These are phyloP conservation scores for Misgurnus mizolepis DNA, from an alignment of 2,113 vertebrate genomes.

Conservation along the genomic window DNA sequence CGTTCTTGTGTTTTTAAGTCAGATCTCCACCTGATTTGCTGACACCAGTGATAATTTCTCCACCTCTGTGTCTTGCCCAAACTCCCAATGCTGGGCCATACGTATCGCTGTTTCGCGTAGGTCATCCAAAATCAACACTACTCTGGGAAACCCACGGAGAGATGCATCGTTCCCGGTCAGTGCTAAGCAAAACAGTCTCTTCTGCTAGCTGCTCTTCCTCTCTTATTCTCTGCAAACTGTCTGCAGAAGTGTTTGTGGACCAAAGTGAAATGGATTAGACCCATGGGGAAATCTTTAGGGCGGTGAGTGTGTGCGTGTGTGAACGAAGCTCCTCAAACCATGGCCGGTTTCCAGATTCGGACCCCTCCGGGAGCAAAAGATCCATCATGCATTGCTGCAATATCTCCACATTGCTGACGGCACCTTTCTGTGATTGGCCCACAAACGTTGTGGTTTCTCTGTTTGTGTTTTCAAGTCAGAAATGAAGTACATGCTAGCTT, in stretches of 20 bases:
- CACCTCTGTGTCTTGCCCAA: neutral
- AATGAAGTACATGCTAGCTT: conserved; percentile 33
- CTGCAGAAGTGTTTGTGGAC: conserved; percentile 61
- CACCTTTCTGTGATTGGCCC: conserved; percentile 55
- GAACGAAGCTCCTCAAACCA: conserved; percentile 46
- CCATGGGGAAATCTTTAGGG: conserved; percentile 61
- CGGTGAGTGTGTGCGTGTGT: conserved; percentile 25
- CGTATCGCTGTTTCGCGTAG: neutral
- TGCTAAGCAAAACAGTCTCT: conserved; percentile 62
- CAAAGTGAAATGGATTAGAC: conserved; percentile 72
- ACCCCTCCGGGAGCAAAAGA: conserved; percentile 54
- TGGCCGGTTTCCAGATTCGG: conserved; percentile 61
- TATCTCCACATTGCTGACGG: conserved; percentile 60
- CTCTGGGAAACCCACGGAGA: conserved; percentile 53
- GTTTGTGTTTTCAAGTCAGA: conserved; percentile 9
- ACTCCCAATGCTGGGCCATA: neutral
- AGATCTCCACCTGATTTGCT: neutral
- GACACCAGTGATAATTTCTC: neutral
- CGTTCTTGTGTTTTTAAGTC: no score
- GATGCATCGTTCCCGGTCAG: conserved; percentile 39
- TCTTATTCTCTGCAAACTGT: conserved; percentile 55
- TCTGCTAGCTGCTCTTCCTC: conserved; percentile 39
- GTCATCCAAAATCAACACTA: conserved; percentile 51
- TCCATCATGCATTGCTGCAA: conserved; percentile 56
- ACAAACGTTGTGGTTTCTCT: conserved; percentile 51